phyloP scores from a whole-genome alignment of 2,797 vertebrate genomes.

The Sitta carolinensis region DNA sequence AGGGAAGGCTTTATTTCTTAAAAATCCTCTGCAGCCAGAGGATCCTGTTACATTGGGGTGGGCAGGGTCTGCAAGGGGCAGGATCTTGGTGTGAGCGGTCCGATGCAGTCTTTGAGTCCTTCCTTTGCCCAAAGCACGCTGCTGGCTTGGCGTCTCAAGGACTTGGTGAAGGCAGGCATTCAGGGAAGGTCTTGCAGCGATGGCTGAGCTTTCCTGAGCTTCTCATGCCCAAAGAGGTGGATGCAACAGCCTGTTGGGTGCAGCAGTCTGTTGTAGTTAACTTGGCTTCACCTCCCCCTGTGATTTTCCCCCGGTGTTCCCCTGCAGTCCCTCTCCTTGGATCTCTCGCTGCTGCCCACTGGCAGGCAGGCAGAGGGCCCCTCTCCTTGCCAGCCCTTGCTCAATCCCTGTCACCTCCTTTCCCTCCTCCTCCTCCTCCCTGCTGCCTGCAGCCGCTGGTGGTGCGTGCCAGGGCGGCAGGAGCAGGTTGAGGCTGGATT shows the following conservation, averaged over 20 bases:
- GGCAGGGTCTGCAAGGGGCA: background rate
- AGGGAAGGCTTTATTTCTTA: background rate
- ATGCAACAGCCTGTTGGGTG: rapidly evolving
- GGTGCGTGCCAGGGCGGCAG: rapidly evolving
- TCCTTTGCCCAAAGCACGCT: rapidly evolving
- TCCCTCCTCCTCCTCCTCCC: background rate
- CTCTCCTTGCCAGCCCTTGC: background rate
- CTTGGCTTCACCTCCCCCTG: background rate
- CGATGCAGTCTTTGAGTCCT: rapidly evolving
- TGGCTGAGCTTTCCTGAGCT: background rate
- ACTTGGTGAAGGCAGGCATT: rapidly evolving
- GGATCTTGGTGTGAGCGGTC: background rate
- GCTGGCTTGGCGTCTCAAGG: rapidly evolving
- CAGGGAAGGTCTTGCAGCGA: rapidly evolving
- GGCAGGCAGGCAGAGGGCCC: background rate
- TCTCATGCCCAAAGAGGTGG: background rate
- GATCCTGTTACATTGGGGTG: rapidly evolving
- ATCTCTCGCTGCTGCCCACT: rapidly evolving
- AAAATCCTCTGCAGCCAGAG: background rate
- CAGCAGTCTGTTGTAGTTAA: background rate
- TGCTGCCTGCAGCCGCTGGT: background rate
- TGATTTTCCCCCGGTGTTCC: background rate
- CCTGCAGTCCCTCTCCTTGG: background rate
- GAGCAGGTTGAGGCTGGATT: slow-evolving; percentile 18
- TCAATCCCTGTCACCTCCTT: background rate